Percentiles rank a stretch among this genome's conserved stretches.
Conservation (phyloP, 2,113 vertebrate genomes). For the Antechinus flavipes region DNA sequence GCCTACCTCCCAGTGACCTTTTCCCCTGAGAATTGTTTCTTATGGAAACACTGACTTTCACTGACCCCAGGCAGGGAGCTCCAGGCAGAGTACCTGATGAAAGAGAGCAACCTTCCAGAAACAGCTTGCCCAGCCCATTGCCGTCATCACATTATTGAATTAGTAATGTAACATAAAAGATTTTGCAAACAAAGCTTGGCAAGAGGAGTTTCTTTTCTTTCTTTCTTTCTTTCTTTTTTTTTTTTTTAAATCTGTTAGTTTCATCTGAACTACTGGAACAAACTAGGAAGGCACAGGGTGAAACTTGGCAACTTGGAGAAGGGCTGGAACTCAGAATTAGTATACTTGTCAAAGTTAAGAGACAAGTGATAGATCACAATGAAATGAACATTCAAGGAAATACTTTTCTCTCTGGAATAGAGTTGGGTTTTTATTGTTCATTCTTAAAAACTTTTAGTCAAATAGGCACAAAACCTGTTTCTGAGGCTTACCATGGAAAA, state of each 20-base stretch:
- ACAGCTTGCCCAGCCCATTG: background rate
- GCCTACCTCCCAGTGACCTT: constrained; percentile 47
- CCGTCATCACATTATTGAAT: constrained; percentile 38
- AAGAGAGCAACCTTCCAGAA: background rate
- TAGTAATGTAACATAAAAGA: constrained; percentile 31
- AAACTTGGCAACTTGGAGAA: constrained; percentile 63
- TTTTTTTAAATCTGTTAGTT: constrained; percentile 54
- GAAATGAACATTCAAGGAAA: background rate
- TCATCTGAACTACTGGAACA: constrained; percentile 56
- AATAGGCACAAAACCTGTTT: background rate
- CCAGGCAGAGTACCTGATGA: background rate
- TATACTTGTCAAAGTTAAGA: background rate
- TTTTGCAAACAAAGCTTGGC: constrained; percentile 64
- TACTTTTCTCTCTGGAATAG: background rate
- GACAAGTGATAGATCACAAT: background rate
- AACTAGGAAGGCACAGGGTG: constrained; percentile 37
- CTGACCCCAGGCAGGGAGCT: background rate
- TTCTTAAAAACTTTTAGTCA: background rate
- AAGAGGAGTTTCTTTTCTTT: constrained; percentile 16
- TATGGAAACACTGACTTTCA: constrained; percentile 11
- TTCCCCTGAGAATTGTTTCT: constrained; percentile 8
- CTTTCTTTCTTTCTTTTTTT: no score
- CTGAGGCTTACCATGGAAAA: background rate
- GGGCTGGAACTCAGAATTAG: background rate
- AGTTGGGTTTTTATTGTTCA: background rate